Evolutionary conservation across 2,888 invertebrate species (phyloP).

Genomic region (Corbicula japonica): DNA sequence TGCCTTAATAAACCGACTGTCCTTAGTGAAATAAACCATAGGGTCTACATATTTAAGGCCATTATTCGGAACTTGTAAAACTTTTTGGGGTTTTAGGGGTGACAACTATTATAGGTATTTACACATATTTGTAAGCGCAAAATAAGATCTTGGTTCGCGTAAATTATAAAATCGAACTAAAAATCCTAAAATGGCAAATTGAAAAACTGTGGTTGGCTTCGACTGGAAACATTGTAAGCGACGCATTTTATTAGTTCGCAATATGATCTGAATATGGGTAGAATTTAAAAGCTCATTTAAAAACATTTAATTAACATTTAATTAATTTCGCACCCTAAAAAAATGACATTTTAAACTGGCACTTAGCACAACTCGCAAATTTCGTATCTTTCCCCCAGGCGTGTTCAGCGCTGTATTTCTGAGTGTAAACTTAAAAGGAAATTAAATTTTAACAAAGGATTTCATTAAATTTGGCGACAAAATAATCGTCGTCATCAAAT

Average conservation of each 20-base stretch:
- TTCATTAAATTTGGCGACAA: conserved; percentile 45
- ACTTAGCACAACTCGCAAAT: conserved; percentile 25
- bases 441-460: conserved; percentile 34
- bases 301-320: conserved; percentile 29
- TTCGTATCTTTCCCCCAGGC: conserved; percentile 22
- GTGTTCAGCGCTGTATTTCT: neutral
- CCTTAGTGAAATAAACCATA: too few species aligned
- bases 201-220: too few species aligned
- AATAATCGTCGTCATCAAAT: conserved; percentile 10
- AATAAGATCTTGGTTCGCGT: too few species aligned
- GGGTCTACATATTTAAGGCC: too few species aligned
- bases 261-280: conserved; percentile 7
- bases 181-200: too few species aligned
- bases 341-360: conserved; percentile 32
- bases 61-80: too few species aligned
- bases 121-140: too few species aligned
- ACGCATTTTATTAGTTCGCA: conserved; percentile 15
- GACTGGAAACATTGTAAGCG: too few species aligned
- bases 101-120: too few species aligned
- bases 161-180: too few species aligned
- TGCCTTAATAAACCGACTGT: too few species aligned
- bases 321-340: conserved; percentile 33
- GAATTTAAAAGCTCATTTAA: conserved; percentile 3
- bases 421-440: conserved; percentile 42
- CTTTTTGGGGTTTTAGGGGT: too few species aligned